These are phyloP conservation scores for Aurelia coerulea DNA, from an alignment of 30 jellyfish, hydroid and myxozoan species.

Conservation along the genomic window DNA sequence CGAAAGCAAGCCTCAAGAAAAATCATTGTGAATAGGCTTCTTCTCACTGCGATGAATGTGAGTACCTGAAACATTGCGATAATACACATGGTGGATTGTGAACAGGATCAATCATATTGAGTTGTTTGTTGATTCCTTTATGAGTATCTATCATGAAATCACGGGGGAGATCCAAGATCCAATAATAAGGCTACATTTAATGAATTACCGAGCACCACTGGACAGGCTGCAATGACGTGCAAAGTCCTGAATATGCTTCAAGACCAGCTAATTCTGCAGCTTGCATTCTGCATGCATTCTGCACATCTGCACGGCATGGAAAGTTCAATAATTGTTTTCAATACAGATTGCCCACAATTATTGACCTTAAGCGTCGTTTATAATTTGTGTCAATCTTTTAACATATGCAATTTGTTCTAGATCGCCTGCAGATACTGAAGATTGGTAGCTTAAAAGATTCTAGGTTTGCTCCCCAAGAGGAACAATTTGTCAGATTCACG, in stretches of 20 bases:
- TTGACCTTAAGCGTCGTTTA: too few relatives aligned
- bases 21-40: constrained; percentile 16
- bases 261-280: not conserved
- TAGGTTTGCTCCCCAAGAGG: too few relatives aligned
- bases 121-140: constrained; percentile 7
- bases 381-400: too few relatives aligned
- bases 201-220: too few relatives aligned
- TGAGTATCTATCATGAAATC: not conserved
- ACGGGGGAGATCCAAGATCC: not conserved
- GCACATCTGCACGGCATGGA: too few relatives aligned
- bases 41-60: constrained; percentile 19
- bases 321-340: too few relatives aligned
- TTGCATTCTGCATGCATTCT: too few relatives aligned
- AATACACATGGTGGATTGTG: constrained; percentile 36
- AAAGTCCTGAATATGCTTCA: not conserved
- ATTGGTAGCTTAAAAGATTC: too few relatives aligned
- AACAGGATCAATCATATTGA: constrained; percentile 2
- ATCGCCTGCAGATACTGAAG: too few relatives aligned
- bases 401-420: too few relatives aligned
- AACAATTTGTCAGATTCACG: too few relatives aligned
- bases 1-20: constrained; percentile 53
- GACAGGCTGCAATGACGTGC: not conserved
- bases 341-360: too few relatives aligned
- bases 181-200: not conserved
- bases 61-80: constrained; percentile 22